phyloP scores from a whole-genome alignment of 2,888 invertebrate species.

The Thereva unica region DNA sequence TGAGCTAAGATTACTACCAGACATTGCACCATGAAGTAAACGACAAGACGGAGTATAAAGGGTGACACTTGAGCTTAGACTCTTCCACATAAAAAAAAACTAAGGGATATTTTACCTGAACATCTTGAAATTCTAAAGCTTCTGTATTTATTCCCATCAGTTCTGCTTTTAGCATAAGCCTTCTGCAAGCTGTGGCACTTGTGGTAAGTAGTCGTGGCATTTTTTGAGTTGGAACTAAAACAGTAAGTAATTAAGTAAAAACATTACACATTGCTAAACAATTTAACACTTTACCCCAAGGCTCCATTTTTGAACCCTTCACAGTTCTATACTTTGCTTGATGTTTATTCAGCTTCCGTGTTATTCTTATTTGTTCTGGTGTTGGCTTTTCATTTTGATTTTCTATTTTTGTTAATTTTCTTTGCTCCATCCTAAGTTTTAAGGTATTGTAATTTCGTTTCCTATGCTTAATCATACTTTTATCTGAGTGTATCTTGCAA shows the following conservation, averaged over 20 bases:
- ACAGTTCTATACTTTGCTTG: slow-evolving; percentile 78
- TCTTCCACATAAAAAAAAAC: too few species aligned
- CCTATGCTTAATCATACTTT: slow-evolving; percentile 77
- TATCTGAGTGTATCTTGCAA: slow-evolving; percentile 94
- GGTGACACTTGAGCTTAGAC: too few species aligned
- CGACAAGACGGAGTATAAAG: too few species aligned
- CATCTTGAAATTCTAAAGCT: slow-evolving; percentile 79
- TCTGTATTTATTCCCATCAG: slow-evolving; percentile 88
- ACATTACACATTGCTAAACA: not conserved
- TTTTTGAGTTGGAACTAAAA: slow-evolving; percentile 87
- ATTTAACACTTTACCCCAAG: slow-evolving; percentile 72
- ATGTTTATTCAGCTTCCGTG: slow-evolving; percentile 81
- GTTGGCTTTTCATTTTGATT: slow-evolving; percentile 57
- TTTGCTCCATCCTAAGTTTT: slow-evolving; percentile 78
- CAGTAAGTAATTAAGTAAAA: not conserved
- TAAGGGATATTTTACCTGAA: slow-evolving; percentile 62
- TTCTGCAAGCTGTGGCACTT: slow-evolving; percentile 84
- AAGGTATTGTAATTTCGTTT: slow-evolving; percentile 84
- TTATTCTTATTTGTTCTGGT: slow-evolving; percentile 74
- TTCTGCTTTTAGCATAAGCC: slow-evolving; percentile 81
- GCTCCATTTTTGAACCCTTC: slow-evolving; percentile 73
- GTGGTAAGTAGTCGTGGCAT: slow-evolving; percentile 90
- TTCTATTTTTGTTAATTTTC: slow-evolving; percentile 55
- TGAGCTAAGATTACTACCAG: too few species aligned
- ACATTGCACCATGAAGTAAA: too few species aligned